phyloP scores from a whole-genome alignment of 2,113 vertebrate genomes.

The Indicator maculatus region DNA sequence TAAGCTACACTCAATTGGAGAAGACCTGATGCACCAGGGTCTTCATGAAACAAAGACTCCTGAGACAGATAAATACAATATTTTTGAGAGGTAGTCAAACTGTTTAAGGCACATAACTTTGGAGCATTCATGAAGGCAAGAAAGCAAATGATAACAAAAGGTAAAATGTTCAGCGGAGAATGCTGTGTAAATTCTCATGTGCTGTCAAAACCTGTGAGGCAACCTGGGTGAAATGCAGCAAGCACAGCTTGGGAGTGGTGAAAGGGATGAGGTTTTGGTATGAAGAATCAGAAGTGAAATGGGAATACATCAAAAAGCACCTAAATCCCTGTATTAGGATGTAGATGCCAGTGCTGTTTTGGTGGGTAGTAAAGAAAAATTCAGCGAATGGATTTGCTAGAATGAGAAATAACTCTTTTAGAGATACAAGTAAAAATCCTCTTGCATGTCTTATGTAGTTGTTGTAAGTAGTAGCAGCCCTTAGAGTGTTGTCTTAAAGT shows the following conservation, averaged over 20 bases:
- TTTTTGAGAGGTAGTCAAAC: not conserved
- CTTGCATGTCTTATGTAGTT: not conserved
- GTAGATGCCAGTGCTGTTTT: not conserved
- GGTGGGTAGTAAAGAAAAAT: not conserved
- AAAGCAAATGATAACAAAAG: not conserved
- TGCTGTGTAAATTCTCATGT: not conserved
- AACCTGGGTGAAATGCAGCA: not conserved
- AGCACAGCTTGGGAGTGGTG: not conserved
- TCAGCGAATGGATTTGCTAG: not conserved
- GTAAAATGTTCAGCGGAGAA: not conserved
- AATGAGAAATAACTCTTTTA: not conserved
- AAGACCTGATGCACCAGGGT: not conserved
- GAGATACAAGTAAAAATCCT: not conserved
- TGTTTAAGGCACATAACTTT: not conserved
- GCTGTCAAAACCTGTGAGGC: not conserved
- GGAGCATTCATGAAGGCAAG: not conserved
- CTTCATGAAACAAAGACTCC: not conserved
- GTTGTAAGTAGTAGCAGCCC: not conserved
- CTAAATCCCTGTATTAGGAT: not conserved
- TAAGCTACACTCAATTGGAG: not conserved
- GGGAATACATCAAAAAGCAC: not conserved
- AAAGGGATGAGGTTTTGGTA: not conserved
- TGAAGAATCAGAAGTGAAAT: not conserved
- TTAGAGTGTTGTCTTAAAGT: not conserved
- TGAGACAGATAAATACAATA: fast-evolving